Percentiles rank a stretch among this genome's conserved stretches.
Evolutionary conservation across 2,113 vertebrate genomes (phyloP).

Genomic region (Eubucco bourcierii): DNA sequence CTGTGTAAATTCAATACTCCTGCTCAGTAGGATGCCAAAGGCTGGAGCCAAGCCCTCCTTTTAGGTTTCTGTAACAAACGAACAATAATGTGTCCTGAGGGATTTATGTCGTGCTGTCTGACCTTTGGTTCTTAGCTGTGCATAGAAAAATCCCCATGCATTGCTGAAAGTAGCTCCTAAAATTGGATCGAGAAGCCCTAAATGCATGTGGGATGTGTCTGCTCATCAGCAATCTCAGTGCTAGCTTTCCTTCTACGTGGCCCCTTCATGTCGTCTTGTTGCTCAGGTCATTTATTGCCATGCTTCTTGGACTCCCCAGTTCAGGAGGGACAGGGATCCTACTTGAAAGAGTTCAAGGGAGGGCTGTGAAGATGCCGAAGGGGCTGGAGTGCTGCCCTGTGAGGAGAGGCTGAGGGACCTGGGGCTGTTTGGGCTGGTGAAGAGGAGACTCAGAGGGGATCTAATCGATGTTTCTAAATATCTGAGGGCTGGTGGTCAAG

Average conservation of each 20-base stretch:
- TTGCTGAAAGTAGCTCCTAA: background rate
- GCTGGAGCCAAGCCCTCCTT: conserved; percentile 31
- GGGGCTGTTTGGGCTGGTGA: too few relatives aligned
- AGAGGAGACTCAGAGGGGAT: too few relatives aligned
- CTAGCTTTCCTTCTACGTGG: fast-evolving
- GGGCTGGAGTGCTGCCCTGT: too few relatives aligned
- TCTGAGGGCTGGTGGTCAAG: too few relatives aligned
- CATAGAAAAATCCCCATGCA: background rate
- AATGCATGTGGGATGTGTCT: background rate
- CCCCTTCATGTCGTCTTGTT: fast-evolving
- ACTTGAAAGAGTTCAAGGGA: too few relatives aligned
- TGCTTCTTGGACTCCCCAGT: background rate
- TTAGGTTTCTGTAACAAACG: conserved; percentile 32
- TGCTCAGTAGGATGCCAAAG: background rate
- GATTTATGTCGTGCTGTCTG: background rate
- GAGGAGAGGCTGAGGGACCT: too few relatives aligned
- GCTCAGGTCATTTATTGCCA: fast-evolving
- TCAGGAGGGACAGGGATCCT: too few relatives aligned
- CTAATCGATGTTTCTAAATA: too few relatives aligned
- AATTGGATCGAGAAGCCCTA: background rate
- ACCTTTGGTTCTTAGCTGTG: conserved; percentile 27
- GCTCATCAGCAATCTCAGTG: background rate
- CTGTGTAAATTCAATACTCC: conserved; percentile 1
- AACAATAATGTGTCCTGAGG: conserved; percentile 6
- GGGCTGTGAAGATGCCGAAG: too few relatives aligned